Evolutionary conservation across 1,140 invertebrate genomes (phyloP).

Genomic region (Caerostris darwini): DNA sequence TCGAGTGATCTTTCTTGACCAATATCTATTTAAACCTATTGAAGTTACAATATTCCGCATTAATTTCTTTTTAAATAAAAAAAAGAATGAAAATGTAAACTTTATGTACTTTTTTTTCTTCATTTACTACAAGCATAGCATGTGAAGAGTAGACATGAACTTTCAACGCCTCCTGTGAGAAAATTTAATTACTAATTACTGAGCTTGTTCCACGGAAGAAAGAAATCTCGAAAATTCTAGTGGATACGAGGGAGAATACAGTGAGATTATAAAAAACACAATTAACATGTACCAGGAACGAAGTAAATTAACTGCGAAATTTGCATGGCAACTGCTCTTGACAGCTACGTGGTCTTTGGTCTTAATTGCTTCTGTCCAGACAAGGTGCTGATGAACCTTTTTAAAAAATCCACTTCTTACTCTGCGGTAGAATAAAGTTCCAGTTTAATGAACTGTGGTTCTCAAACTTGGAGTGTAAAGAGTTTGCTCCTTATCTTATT

Average conservation of each 20-base stretch:
- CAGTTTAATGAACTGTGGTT: background rate
- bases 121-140: too few relatives aligned
- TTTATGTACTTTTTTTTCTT: too few relatives aligned
- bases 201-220: background rate
- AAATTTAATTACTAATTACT: conserved; percentile 47
- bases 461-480: background rate
- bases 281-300: conserved; percentile 18
- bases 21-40: too few relatives aligned
- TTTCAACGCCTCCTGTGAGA: background rate
- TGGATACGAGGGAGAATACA: background rate
- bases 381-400: background rate
- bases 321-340: conserved; percentile 37
- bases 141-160: conserved; percentile 15
- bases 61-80: too few relatives aligned
- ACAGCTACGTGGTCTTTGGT: background rate
- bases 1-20: too few relatives aligned
- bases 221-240: conserved; percentile 2
- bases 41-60: too few relatives aligned
- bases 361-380: conserved; percentile 47
- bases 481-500: background rate
- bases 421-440: background rate
- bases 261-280: background rate
- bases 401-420: background rate
- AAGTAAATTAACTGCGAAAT: conserved; percentile 46
- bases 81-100: too few relatives aligned